A percentile compares a stretch with the other conserved stretches of the same genome.
phyloP scores from a whole-genome alignment of 2,888 invertebrate genomes.

The Agrotis exclamationis region DNA sequence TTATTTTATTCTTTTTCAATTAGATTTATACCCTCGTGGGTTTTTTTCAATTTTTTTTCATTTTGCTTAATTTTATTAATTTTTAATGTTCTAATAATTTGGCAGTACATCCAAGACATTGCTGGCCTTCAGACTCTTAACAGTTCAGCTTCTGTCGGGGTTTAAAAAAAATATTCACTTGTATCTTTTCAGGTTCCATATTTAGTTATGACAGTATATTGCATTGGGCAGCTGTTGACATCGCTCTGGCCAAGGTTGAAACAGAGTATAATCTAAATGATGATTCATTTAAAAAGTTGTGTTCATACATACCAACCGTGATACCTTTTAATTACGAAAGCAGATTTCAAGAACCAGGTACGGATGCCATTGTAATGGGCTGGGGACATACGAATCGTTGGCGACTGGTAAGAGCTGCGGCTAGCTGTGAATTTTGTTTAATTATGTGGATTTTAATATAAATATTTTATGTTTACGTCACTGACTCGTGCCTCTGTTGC shows the following conservation, averaged over 20 bases:
- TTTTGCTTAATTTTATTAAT: no score
- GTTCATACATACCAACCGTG: constrained; percentile 66
- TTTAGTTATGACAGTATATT: constrained; percentile 65
- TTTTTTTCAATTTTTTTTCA: no score
- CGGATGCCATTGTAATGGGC: constrained; percentile 67
- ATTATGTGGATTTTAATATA: no score
- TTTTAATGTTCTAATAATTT: no score
- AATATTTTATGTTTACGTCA: no score
- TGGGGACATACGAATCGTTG: constrained; percentile 69
- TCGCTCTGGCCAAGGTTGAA: constrained; percentile 76
- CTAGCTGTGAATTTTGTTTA: not conserved
- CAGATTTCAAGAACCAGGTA: constrained; percentile 59
- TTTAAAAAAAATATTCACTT: not conserved
- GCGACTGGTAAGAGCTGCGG: constrained; percentile 62
- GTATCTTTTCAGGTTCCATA: constrained; percentile 66
- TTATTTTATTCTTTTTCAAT: no score
- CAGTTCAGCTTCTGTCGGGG: no score
- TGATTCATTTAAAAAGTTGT: constrained; percentile 18
- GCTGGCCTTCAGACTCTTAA: no score
- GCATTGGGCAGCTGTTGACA: constrained; percentile 73
- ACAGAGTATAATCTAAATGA: constrained; percentile 66
- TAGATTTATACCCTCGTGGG: no score
- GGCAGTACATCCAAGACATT: no score
- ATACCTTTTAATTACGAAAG: constrained; percentile 70
- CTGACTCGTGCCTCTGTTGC: no score